Percentiles rank a stretch among this genome's conserved stretches.
Conservation (phyloP, 53 echinoderm and acorn worm genomes). For the Arbacia lixula region DNA sequence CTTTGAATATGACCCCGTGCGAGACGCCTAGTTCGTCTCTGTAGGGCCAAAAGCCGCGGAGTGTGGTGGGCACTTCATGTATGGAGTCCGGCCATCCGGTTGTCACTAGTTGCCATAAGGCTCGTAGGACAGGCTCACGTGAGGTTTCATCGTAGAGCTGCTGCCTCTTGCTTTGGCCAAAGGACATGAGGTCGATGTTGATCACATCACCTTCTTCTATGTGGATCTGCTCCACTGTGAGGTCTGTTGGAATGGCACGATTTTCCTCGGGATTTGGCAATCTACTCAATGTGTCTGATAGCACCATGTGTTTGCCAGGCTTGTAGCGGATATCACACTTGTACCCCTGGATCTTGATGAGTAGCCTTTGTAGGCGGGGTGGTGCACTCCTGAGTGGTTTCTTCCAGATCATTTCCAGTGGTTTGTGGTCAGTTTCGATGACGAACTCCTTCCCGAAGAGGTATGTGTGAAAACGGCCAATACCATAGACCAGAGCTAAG, state of each 20-base stretch:
- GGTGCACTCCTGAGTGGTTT: slow-evolving; percentile 66
- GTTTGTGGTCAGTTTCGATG: slow-evolving; percentile 69
- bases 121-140: slow-evolving; percentile 26
- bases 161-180: slow-evolving; percentile 56
- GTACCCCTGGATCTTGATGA: slow-evolving; percentile 75
- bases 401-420: slow-evolving; percentile 66
- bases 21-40: slow-evolving; percentile 46
- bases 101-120: slow-evolving; percentile 1
- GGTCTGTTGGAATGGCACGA: slow-evolving; percentile 32
- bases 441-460: slow-evolving; percentile 64
- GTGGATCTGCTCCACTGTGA: slow-evolving; percentile 37
- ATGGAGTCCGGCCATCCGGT: slow-evolving; percentile 54
- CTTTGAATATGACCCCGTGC: slow-evolving; percentile 43
- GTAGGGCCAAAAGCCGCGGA: slow-evolving; percentile 39
- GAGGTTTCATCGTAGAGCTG: slow-evolving; percentile 26
- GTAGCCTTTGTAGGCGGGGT: slow-evolving; percentile 64
- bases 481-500: slow-evolving; percentile 59
- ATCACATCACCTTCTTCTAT: neutral
- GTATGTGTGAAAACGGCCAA: slow-evolving; percentile 66
- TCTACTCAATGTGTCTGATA: slow-evolving; percentile 69
- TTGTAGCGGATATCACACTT: slow-evolving; percentile 60
- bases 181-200: slow-evolving; percentile 60
- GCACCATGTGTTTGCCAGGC: slow-evolving; percentile 57
- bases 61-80: slow-evolving; percentile 34
- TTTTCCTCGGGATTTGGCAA: slow-evolving; percentile 53